These are phyloP conservation scores for Oligia strigilis DNA, from an alignment of 2,888 invertebrate species.

Conservation along the genomic window DNA sequence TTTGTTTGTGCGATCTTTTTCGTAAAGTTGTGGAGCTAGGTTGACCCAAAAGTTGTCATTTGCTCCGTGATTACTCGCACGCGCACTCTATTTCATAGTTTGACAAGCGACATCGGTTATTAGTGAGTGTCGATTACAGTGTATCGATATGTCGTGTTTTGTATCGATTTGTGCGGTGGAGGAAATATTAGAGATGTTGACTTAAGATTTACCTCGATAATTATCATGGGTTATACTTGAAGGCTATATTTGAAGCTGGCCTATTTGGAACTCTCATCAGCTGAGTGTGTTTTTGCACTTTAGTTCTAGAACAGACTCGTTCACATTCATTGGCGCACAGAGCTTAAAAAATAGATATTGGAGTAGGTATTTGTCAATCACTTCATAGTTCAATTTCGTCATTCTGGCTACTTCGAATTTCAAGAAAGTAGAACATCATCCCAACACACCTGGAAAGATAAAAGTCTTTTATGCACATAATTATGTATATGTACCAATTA, in stretches of 20 bases:
- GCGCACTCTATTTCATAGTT: constrained; percentile 75
- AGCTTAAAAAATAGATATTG: background rate
- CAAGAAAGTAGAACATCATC: background rate
- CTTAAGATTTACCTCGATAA: constrained; percentile 4
- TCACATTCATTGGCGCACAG: too few species aligned
- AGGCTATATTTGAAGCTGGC: background rate
- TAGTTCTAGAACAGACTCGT: too few species aligned
- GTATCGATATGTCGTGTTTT: constrained; percentile 71
- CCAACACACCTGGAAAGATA: background rate
- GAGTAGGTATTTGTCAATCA: background rate
- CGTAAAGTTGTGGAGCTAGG: constrained; percentile 60
- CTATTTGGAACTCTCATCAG: background rate
- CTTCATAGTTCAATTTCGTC: background rate
- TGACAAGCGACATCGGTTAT: constrained; percentile 83
- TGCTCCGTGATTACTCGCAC: constrained; percentile 84
- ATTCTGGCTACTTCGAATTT: background rate
- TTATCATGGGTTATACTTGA: background rate
- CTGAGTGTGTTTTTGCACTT: background rate
- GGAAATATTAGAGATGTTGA: constrained; percentile 28
- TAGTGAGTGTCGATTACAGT: constrained; percentile 78
- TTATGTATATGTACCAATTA: background rate
- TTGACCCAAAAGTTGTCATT: constrained; percentile 88
- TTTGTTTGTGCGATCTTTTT: constrained; percentile 64
- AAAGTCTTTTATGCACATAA: background rate
- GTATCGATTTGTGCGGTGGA: constrained; percentile 64